Conservation (phyloP, 2,113 vertebrate genomes). For the Nerophis ophidion region DNA sequence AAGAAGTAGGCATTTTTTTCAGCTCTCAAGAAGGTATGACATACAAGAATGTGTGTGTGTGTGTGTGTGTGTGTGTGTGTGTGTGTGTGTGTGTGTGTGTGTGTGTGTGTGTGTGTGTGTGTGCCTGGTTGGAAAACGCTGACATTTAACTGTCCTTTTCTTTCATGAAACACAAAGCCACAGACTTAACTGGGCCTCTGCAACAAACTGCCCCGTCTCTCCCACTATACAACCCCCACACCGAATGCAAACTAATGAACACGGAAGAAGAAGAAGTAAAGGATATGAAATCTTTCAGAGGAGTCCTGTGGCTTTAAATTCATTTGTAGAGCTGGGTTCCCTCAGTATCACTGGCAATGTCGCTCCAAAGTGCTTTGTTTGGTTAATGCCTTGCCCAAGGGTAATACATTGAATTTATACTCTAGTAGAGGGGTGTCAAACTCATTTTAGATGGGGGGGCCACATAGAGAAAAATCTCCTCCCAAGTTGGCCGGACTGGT, state of each 20-base stretch:
- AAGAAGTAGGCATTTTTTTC: too few relatives aligned
- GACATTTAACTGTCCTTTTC: slow-evolving; percentile 68
- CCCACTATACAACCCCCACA: slow-evolving; percentile 38
- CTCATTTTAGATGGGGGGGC: too few relatives aligned
- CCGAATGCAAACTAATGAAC: slow-evolving; percentile 28
- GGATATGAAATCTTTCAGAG: slow-evolving; percentile 28
- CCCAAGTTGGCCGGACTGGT: too few relatives aligned
- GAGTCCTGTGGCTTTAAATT: slow-evolving; percentile 29
- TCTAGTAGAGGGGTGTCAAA: too few relatives aligned
- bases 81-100: slow-evolving; percentile 1
- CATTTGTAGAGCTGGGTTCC: neutral
- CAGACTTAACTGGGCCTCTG: slow-evolving; percentile 68
- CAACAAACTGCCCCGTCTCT: slow-evolving; percentile 44
- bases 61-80: too few relatives aligned
- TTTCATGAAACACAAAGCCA: slow-evolving; percentile 74
- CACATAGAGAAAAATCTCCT: too few relatives aligned
- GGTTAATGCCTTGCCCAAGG: neutral
- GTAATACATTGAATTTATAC: neutral
- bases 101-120: slow-evolving; percentile 23
- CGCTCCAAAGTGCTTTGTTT: neutral
- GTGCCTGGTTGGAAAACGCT: slow-evolving; percentile 68
- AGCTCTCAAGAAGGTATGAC: too few relatives aligned
- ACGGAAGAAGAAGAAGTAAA: slow-evolving; percentile 32
- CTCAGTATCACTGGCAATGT: neutral
- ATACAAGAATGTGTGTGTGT: too few relatives aligned